Conservation (phyloP, 2,888 invertebrate genomes). For the Craniophora ligustri region DNA sequence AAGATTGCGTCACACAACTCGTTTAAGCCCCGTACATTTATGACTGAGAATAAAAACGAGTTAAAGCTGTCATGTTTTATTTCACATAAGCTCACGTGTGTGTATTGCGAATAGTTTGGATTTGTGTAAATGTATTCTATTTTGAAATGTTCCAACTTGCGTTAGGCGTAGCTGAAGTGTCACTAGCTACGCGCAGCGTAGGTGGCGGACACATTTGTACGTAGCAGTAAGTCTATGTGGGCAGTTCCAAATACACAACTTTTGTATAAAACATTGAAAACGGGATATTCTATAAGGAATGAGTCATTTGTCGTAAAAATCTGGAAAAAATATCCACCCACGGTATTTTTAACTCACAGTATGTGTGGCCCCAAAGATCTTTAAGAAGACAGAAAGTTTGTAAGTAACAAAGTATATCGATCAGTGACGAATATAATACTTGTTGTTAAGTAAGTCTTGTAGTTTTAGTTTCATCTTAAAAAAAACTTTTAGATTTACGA, state of each 20-base stretch:
- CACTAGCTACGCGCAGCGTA: slow-evolving; percentile 21
- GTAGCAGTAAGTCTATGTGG: slow-evolving; percentile 21
- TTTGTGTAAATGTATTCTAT: background rate
- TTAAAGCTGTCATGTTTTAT: slow-evolving; percentile 13
- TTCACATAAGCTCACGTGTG: slow-evolving; percentile 1
- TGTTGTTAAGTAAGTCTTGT: slow-evolving; percentile 35
- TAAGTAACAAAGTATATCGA: slow-evolving; percentile 33
- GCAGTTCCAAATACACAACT: slow-evolving; percentile 5
- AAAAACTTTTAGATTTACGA: slow-evolving; percentile 43
- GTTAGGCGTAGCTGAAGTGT: background rate
- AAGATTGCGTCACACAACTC: no score
- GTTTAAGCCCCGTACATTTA: no score
- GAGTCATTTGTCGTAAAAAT: slow-evolving; percentile 30
- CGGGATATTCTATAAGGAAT: slow-evolving; percentile 14
- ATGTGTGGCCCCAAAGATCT: slow-evolving; percentile 14
- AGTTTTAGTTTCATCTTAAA: slow-evolving; percentile 29
- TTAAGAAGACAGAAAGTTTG: slow-evolving; percentile 29
- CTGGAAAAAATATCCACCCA: slow-evolving; percentile 31
- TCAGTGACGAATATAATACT: slow-evolving; percentile 38
- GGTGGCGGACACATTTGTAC: slow-evolving; percentile 15
- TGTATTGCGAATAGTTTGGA: slow-evolving; percentile 2
- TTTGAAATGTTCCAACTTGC: background rate
- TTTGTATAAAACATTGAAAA: slow-evolving; percentile 1
- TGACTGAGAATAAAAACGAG: background rate
- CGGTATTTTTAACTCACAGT: slow-evolving; percentile 14